Base-by-base conservation (phyloP, 2,797 vertebrate genomes). In the Paratrypauchen microcephalus region DNA sequence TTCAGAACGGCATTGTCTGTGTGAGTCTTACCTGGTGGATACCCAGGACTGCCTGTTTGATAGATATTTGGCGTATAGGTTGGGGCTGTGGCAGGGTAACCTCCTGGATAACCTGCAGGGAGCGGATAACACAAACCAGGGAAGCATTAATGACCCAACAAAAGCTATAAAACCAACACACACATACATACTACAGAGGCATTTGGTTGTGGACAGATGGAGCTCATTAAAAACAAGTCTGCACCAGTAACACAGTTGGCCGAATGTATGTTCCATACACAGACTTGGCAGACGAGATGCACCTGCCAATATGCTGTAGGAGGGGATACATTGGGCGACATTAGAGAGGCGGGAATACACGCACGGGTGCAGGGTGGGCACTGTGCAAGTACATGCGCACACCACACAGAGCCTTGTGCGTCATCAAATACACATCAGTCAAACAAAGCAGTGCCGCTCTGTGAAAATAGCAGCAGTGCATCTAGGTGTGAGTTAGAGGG, bases 31-130 rank as follows among this genome's bases (percentile, higher is more conserved):
- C 97, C 97, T 95, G 95, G 96, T 91, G 97, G 97, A 48, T 99
- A 99, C 86, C 96, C 97, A 1, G 97, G 96, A 92, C 95, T 98
- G 84, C 95, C 96, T 83, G 97, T 95, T 78, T 97, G 95, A 82
- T 99, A 99, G 85, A 99, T 94, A 88, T 97, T 98, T 75, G 96
- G 96, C 73, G 97, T 97, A 92, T 98, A 99, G 87, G 97, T 92
- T 70, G 96, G 96, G 59, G 97, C 96, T 5, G 97, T 92, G 3
- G 97, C 93, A 19, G 96, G 96, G 80, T 99, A 99, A 67, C 95
- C 97, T 73, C 95, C 95, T 0, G 97, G 97, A 83, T 99, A 99
- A 91, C 96, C 97, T 99, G 86, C 0, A 72, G 65, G 66, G 64
- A 64, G 30, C 8, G 72, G 6, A 75, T 63, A 26, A 78, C 28